Base-by-base conservation (phyloP, 2,797 vertebrate genomes). In the Myiothlypis coronata region DNA sequence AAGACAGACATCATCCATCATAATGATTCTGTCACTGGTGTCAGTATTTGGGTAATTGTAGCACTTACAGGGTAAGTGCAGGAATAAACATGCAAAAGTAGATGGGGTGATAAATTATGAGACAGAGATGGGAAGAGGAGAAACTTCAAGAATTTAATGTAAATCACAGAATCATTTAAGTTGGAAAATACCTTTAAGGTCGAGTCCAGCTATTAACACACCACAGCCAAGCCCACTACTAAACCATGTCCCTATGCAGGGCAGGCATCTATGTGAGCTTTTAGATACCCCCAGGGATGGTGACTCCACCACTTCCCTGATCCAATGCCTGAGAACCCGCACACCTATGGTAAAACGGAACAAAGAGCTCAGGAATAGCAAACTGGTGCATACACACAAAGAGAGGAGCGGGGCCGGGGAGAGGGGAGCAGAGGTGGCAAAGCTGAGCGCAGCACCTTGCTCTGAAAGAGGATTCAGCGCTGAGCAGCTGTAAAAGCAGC, bases 381-480 rank as follows among this genome's bases (percentile, higher is more conserved):
- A 8, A 15, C 37, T 2, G 8, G 5, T 8, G 53, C 35, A 1
- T 6, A 1, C 22, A 7, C 22, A 7, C 3, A 1, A 2, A 6
- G 41, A 2, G 41, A 17, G 6, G 3, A 32, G 41, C 6, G 8
- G 39, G 21, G 39, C 9, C 7, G 14, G 55, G 53, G n/a, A 56
- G n/a, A 16, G n/a, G 16, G 55, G n/a, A 10, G n/a, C 14, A 39
- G 37, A 39, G 14, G 21, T 10, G 55, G 43, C 84, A 81, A 83
- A 92, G 61, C 87, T 69, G 32, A 61, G 17, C 1, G 0, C 65
- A 81, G 57, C 60, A 64, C 39, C 68, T 78, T 12, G 16, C 20
- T 83, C 30, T 57, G 28, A 75, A 47, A 52, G 53, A 71, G 76
- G n/a, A 86, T 43, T 61, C 57, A 28, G 16, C 61, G 47, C 69